Evolutionary conservation across 1,140 invertebrate species (phyloP).

Genomic region (Euglossa dilemma): DNA sequence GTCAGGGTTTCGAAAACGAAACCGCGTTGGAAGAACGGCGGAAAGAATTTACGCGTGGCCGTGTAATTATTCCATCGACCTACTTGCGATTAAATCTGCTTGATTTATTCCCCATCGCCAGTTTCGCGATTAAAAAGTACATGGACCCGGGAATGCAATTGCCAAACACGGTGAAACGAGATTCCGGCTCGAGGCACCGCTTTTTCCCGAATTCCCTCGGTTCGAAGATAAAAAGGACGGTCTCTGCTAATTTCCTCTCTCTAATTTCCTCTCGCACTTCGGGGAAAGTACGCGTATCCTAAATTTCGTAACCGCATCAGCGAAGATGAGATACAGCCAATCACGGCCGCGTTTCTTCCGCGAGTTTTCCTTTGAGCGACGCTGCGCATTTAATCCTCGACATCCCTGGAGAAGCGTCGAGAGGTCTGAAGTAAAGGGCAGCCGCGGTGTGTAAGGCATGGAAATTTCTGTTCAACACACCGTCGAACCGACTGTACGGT

Average conservation of each 20-base stretch:
- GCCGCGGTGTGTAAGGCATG: background rate
- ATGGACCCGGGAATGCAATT: background rate
- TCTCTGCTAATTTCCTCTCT: too few species aligned
- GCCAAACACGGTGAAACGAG: background rate
- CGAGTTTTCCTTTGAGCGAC: too few species aligned
- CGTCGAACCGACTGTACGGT: background rate
- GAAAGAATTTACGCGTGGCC: background rate
- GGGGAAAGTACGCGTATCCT: too few species aligned
- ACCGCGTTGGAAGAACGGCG: too few species aligned
- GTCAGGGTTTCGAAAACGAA: background rate
- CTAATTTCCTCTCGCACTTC: too few species aligned
- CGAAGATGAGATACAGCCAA: too few species aligned
- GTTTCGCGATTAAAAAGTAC: background rate
- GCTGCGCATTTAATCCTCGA: background rate
- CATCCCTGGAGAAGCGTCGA: background rate
- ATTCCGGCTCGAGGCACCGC: background rate
- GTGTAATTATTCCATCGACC: background rate
- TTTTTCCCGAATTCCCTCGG: background rate
- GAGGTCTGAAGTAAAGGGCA: background rate
- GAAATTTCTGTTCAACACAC: background rate
- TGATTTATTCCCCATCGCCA: background rate
- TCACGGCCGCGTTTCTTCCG: too few species aligned
- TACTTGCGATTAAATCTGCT: background rate
- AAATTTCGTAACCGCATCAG: too few species aligned
- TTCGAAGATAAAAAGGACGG: too few species aligned